Conservation (phyloP, 2,888 invertebrate species). For the Adelognathus sp. region DNA sequence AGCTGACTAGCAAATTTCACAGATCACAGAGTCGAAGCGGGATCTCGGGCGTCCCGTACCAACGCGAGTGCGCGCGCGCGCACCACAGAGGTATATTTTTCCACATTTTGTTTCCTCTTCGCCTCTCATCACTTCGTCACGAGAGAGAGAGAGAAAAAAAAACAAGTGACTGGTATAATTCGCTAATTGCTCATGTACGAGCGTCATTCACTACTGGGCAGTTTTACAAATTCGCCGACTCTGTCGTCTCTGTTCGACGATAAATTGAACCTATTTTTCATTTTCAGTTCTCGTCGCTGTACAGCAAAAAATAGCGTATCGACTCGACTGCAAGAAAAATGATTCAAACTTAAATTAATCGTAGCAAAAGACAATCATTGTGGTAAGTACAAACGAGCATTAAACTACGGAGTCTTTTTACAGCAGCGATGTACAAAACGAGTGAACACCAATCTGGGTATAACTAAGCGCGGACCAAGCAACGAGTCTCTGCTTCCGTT, state of each 20-base stretch:
- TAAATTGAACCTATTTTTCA: constrained; percentile 13
- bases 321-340: not conserved
- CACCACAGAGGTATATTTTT: constrained; percentile 65
- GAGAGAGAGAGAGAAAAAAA: not conserved
- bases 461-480: constrained; percentile 32
- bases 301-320: not conserved
- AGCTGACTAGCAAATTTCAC: constrained; percentile 74
- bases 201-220: constrained; percentile 6
- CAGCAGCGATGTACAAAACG: constrained; percentile 17
- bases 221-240: not conserved
- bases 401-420: not conserved
- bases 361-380: not conserved
- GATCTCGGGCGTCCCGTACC: constrained; percentile 50
- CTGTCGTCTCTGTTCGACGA: not conserved
- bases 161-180: constrained; percentile 6
- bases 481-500: constrained; percentile 22
- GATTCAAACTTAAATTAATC: too few species aligned
- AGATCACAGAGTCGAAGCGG: constrained; percentile 71
- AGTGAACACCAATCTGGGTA: constrained; percentile 48
- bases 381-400: not conserved
- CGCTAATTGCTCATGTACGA: constrained; percentile 10
- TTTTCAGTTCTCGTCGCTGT: not conserved
- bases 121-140: not conserved
- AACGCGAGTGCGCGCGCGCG: constrained; percentile 36
- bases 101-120: constrained; percentile 11